Evolutionary conservation across 2,888 invertebrate genomes (phyloP), one percentile per base, ranked within the genome.

Genomic region (Catocala sponsa): DNA sequence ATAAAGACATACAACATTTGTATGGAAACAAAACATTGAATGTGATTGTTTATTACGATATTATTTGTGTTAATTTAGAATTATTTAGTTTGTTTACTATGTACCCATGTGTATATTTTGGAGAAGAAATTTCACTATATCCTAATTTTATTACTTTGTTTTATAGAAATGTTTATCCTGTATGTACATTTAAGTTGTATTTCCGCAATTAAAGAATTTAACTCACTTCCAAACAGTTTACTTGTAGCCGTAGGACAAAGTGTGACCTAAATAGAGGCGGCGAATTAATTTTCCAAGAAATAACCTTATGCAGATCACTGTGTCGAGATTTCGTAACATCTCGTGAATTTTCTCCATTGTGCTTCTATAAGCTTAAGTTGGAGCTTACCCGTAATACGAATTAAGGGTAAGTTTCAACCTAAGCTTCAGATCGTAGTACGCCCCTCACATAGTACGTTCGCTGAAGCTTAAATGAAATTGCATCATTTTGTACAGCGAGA

Each of bases 91-190:
- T 15, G 15, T n/a, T 5, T 43, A 11, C 2, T 12, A 0, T 46
- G 46, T 46, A 44, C 25, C 32, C 32, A 12, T 43, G 38, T 43
- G 54, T 56, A 49, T 49, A 49, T 49, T 49, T 49, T n/a, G 43
- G 43, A 54, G 4, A 44, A 12, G 4, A 25, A 46, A 47, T 47
- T 15, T 47, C 47, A 47, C 5, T 47, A 25, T 47, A 12, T 5
- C 0, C 44, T 1, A 11, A 10, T 44, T 44, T 44, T 44, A 13
- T 44, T 5, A 5, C 7, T 47, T 47, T 25, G 25, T 47, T 43
- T 12, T 54, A 38, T 2, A 7, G 2, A 32, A 44, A 35, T 33
- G 10, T 25, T 33, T 55, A 35, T 55, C 7, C 48, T 32, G 35
- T 43, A 33, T 15, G 13, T 25, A 25, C 25, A 25, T 33, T 15